These are phyloP conservation scores for Ficedula albicollis DNA, from an alignment of 2,797 vertebrate genomes.

Conservation along the genomic window DNA sequence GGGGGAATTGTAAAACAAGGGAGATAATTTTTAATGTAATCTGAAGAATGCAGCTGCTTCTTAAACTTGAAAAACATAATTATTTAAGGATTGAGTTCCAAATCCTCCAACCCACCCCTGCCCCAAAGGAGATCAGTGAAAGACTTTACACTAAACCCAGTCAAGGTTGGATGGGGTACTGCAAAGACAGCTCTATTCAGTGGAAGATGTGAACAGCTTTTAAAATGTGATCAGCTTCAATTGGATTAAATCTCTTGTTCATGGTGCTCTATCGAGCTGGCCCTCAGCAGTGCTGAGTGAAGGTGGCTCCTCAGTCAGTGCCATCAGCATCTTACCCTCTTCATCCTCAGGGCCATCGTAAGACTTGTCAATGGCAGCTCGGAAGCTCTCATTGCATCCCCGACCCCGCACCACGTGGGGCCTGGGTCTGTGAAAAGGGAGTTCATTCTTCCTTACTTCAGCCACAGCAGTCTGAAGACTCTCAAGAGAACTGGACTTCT, in stretches of 20 bases:
- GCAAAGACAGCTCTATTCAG: constrained; percentile 24
- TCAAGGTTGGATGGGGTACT: constrained; percentile 14
- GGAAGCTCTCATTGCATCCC: constrained; percentile 96
- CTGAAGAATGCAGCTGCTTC: constrained; percentile 52
- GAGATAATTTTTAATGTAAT: constrained; percentile 58
- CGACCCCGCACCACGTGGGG: constrained; percentile 92
- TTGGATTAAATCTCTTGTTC: neutral
- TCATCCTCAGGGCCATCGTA: constrained; percentile 91
- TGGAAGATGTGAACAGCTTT: constrained; percentile 1
- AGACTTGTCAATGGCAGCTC: constrained; percentile 96
- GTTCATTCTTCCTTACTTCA: constrained; percentile 89
- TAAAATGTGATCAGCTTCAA: neutral
- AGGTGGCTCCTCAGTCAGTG: neutral
- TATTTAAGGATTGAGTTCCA: constrained; percentile 55
- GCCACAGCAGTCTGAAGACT: constrained; percentile 94
- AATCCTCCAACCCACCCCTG: constrained; percentile 20
- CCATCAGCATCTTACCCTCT: constrained; percentile 78
- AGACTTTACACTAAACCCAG: constrained; percentile 26
- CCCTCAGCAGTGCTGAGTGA: neutral
- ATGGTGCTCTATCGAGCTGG: neutral
- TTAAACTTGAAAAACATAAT: constrained; percentile 57
- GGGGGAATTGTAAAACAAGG: constrained; percentile 48
- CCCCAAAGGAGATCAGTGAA: constrained; percentile 34
- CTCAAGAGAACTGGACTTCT: constrained; percentile 96
- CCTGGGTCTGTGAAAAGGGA: constrained; percentile 91